Conservation (phyloP, 2,113 vertebrate genomes). For the Nesospiza acunhae region DNA sequence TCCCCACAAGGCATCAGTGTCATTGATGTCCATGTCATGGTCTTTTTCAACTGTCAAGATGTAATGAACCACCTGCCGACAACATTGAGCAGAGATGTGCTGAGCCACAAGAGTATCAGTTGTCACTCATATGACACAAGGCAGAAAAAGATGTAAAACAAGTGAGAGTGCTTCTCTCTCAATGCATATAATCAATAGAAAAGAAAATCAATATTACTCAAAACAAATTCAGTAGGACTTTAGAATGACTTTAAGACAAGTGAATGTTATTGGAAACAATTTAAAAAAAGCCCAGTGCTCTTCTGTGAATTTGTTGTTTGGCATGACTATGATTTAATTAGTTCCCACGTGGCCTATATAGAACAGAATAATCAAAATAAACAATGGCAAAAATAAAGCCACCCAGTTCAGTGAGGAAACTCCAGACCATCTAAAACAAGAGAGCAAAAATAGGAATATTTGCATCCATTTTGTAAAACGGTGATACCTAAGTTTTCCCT, state of each 20-base stretch:
- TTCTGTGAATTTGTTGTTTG: not conserved
- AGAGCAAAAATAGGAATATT: not conserved
- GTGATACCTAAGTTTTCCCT: not conserved
- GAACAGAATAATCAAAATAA: slow-evolving; percentile 29
- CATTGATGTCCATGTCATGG: slow-evolving; percentile 85
- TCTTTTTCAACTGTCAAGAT: slow-evolving; percentile 85
- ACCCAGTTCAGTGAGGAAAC: not conserved
- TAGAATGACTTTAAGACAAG: not conserved
- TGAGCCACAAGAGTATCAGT: not conserved
- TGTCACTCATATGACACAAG: not conserved
- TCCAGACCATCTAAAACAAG: not conserved
- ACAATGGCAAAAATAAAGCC: not conserved
- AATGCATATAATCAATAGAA: not conserved
- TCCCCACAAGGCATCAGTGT: slow-evolving; percentile 94
- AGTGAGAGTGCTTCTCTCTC: not conserved
- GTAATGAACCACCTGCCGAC: slow-evolving; percentile 87
- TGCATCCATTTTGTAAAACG: not conserved
- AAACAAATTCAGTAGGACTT: not conserved
- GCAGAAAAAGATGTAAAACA: not conserved
- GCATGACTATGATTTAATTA: slow-evolving; percentile 29
- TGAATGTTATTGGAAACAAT: not conserved
- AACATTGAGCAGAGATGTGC: slow-evolving; percentile 39
- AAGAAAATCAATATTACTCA: not conserved
- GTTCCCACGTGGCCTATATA: slow-evolving; percentile 30
- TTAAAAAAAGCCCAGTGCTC: not conserved